Evolutionary conservation across 2,797 vertebrate genomes (phyloP).

Genomic region (Catharus ustulatus): DNA sequence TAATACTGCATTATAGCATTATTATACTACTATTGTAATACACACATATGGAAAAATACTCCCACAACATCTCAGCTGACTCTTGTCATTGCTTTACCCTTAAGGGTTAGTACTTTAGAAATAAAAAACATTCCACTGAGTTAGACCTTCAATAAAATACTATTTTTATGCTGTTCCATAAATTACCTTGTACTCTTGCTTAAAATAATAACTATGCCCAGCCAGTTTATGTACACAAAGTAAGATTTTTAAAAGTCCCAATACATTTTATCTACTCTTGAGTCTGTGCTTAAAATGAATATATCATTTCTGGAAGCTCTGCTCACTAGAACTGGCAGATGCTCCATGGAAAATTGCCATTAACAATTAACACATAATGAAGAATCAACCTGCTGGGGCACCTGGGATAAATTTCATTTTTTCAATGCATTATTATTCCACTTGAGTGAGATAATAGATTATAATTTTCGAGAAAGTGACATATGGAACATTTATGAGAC

Average conservation of each 20-base stretch:
- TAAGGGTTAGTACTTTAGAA: not conserved
- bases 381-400: constrained; percentile 59
- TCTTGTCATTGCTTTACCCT: not conserved
- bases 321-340: constrained; percentile 54
- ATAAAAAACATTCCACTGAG: not conserved
- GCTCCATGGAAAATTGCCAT: constrained; percentile 62
- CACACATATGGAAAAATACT: not conserved
- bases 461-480: constrained; percentile 62
- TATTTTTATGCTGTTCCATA: not conserved
- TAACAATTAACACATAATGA: constrained; percentile 69
- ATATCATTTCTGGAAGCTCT: constrained; percentile 34
- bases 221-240: not conserved
- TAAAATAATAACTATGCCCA: not conserved
- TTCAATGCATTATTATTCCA: constrained; percentile 56
- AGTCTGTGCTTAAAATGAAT: constrained; percentile 31
- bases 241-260: not conserved
- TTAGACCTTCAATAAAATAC: not conserved
- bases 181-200: not conserved
- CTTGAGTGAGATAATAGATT: constrained; percentile 63
- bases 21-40: not conserved
- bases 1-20: not conserved
- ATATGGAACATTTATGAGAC: constrained; percentile 57
- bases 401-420: constrained; percentile 63
- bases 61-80: not conserved
- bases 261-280: not conserved